phyloP scores from a whole-genome alignment of 23 tunicate species.

The Trididemnum miniatum region DNA sequence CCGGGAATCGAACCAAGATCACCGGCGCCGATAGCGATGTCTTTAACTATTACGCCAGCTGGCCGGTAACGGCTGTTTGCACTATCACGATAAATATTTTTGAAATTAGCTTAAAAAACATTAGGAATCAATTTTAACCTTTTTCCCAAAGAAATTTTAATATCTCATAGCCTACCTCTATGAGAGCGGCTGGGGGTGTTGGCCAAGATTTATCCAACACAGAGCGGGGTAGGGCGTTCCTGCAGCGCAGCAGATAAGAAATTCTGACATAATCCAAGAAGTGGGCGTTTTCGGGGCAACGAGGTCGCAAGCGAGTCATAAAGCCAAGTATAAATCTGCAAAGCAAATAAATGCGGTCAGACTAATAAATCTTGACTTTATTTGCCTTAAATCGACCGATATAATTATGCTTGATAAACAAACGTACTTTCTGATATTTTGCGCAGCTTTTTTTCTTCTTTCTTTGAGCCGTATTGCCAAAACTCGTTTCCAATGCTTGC shows the following conservation, averaged over 20 bases:
- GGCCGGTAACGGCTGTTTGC: too few relatives aligned
- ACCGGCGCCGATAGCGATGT: too few relatives aligned
- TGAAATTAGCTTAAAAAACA: too few relatives aligned
- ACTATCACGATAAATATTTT: too few relatives aligned
- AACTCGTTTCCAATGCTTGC: constrained; percentile 80
- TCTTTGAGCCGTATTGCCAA: constrained; percentile 70
- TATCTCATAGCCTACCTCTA: constrained; percentile 40
- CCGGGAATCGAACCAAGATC: too few relatives aligned
- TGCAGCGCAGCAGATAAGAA: constrained; percentile 59
- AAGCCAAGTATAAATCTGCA: constrained; percentile 88
- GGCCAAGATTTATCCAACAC: constrained; percentile 92
- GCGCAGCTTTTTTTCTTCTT: constrained; percentile 73
- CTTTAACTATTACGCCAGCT: too few relatives aligned
- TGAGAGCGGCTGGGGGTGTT: constrained; percentile 74
- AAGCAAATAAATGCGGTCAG: not conserved
- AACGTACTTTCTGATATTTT: constrained; percentile 74
- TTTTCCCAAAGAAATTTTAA: too few relatives aligned
- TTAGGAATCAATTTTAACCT: too few relatives aligned
- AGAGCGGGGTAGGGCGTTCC: constrained; percentile 41
- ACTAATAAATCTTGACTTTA: too few relatives aligned
- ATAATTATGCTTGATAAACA: too few relatives aligned
- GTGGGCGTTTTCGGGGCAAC: constrained; percentile 85
- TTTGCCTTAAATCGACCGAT: too few relatives aligned
- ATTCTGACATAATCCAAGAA: constrained; percentile 86
- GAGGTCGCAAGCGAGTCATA: constrained; percentile 65